Base-by-base conservation (phyloP, 2,888 invertebrate genomes). In the Spisula solida region DNA sequence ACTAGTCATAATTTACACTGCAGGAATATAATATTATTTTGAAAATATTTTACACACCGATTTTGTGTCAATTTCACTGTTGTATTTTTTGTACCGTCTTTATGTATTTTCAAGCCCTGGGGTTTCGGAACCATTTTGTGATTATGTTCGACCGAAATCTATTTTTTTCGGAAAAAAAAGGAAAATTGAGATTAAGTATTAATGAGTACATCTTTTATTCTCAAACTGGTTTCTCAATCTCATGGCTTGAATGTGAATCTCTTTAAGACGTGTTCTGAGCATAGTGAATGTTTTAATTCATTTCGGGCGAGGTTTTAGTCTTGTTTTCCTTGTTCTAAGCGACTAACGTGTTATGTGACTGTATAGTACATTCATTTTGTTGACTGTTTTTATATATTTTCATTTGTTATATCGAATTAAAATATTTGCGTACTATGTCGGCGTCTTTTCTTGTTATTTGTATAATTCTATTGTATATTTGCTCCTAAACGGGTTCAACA, bases 331-430 rank as follows among this genome's bases (percentile, higher is more conserved):
- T 56, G 56, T n/a, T 56, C 56, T 56, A 56, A 56, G 56, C 56
- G 56, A 56, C 56, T 56, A 18, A n/a, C 56, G 18, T 56, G 56
- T 20, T 56, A 56, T 41, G 10, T 79, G 18, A 78, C 75, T 75
- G 84, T 84, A 55, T 25, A 34, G 51, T 84, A 75, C 55, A 84
- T 81, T 83, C 80, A 81, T 83, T 88, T 88, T 88, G 90, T 90
- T 90, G 88, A 90, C 70, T 86, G 86, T 90, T 90, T 90, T 86
- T 90, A 90, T 85, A 88, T 88, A 86, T 90, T 90, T 90, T 84
- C 88, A 88, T 88, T 90, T 90, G 90, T 90, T 90, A 90, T 88
- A 90, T 79, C 83, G 81, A 88, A 89, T 85, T 82, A 79, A 87
- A 87, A 83, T 82, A 80, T 48, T 83, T 70, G 70, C 66, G 70